A percentile compares a stretch with the other conserved stretches of the same genome.
These are phyloP conservation scores for Gambelia wislizenii DNA, from an alignment of 2,797 vertebrate species.

Conservation along the genomic window DNA sequence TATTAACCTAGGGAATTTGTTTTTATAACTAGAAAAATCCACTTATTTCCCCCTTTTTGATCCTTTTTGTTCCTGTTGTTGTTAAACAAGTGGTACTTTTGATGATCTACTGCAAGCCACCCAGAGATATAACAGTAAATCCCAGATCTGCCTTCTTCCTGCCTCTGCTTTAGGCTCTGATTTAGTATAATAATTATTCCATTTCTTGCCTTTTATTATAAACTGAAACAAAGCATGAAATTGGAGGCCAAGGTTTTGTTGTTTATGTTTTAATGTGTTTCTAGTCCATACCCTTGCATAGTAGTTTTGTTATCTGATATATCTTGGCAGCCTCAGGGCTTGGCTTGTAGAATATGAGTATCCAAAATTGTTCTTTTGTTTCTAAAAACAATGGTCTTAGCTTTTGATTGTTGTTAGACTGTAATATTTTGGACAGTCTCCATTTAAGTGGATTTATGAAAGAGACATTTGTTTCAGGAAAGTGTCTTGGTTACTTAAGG, in stretches of 20 bases:
- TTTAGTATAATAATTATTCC: neutral
- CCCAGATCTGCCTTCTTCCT: neutral
- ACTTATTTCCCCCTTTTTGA: neutral
- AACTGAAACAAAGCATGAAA: constrained; percentile 4
- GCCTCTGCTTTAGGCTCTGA: neutral
- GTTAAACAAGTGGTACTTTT: neutral
- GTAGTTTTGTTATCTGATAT: neutral
- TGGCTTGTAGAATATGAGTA: neutral
- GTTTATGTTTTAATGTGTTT: neutral
- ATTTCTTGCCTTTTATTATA: neutral
- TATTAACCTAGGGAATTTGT: neutral
- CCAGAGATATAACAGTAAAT: neutral
- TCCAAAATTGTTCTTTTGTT: constrained; percentile 4
- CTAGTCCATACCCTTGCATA: too few species aligned
- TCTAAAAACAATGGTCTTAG: neutral
- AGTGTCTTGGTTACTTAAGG: neutral
- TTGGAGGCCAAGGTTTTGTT: neutral
- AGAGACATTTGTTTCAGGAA: constrained; percentile 3
- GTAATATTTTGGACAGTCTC: neutral
- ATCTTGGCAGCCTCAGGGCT: neutral
- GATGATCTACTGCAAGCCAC: neutral
- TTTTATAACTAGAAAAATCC: neutral
- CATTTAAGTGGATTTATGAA: neutral
- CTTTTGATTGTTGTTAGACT: neutral
- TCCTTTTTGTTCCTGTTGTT: neutral